These are phyloP conservation scores for Cyprinodon tularosa DNA, from an alignment of 2,113 vertebrate genomes.

Conservation along the genomic window DNA sequence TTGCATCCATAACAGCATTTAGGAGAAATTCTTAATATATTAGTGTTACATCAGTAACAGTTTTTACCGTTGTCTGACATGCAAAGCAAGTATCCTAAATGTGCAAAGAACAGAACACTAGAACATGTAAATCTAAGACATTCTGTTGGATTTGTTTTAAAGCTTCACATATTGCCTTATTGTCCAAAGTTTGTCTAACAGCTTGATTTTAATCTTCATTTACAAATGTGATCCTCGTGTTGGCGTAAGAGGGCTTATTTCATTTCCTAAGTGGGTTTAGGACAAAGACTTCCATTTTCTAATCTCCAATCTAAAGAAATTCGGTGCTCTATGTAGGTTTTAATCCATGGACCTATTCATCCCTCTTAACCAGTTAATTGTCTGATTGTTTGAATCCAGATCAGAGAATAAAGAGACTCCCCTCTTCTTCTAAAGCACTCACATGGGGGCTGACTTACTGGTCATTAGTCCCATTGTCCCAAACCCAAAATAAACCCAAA, in stretches of 20 bases:
- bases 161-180: not conserved
- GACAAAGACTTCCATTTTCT: constrained; percentile 49
- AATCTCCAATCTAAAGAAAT: constrained; percentile 71
- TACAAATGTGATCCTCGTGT: constrained; percentile 29
- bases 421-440: constrained; percentile 25
- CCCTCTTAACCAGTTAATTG: constrained; percentile 72
- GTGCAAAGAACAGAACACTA: no score
- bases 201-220: constrained; percentile 30
- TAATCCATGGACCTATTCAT: constrained; percentile 60
- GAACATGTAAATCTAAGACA: not conserved
- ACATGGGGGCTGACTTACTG: constrained; percentile 11
- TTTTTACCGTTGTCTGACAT: no score
- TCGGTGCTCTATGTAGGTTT: constrained; percentile 53
- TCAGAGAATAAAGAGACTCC: constrained; percentile 30
- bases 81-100: no score
- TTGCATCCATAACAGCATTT: no score
- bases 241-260: constrained; percentile 49
- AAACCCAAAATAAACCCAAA: constrained; percentile 29
- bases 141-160: not conserved
- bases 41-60: no score
- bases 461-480: constrained; percentile 44
- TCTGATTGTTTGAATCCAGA: constrained; percentile 73
- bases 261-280: constrained; percentile 50
- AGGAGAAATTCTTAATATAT: no score
- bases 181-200: not conserved